Evolutionary conservation across 2,888 invertebrate species (phyloP).

Genomic region (Ceratothoa steindachneri): DNA sequence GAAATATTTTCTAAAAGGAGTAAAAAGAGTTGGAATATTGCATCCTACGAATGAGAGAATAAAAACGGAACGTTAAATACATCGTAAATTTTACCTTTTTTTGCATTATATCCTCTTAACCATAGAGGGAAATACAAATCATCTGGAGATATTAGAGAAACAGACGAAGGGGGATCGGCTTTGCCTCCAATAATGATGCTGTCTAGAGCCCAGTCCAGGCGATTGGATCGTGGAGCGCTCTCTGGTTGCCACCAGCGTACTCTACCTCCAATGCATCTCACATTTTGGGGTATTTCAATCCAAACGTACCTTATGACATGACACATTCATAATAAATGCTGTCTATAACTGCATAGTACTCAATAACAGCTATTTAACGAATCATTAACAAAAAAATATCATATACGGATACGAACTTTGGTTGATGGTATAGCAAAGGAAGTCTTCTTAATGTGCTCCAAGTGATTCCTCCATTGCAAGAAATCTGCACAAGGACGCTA

Average conservation of each 20-base stretch:
- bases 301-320: constrained; percentile 46
- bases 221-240: constrained; percentile 50
- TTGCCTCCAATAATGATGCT: constrained; percentile 39
- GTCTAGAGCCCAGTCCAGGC: constrained; percentile 38
- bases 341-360: too few relatives aligned
- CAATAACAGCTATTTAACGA: too few relatives aligned
- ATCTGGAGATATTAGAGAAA: constrained; percentile 23
- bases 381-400: too few relatives aligned
- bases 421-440: constrained; percentile 49
- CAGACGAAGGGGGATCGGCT: constrained; percentile 21
- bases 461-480: constrained; percentile 52
- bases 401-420: constrained; percentile 8
- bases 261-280: constrained; percentile 36
- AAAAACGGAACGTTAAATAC: too few relatives aligned
- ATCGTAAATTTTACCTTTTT: constrained; percentile 23
- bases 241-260: constrained; percentile 49
- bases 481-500: constrained; percentile 52
- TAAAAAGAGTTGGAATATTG: too few relatives aligned
- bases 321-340: too few relatives aligned
- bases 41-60: too few relatives aligned
- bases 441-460: constrained; percentile 51
- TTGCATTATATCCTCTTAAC: constrained; percentile 37
- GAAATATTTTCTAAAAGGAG: too few relatives aligned
- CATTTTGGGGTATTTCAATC: constrained; percentile 20
- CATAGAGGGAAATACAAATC: constrained; percentile 31